phyloP scores from a whole-genome alignment of 2,888 invertebrate species.

The Priocnemis perturbator region DNA sequence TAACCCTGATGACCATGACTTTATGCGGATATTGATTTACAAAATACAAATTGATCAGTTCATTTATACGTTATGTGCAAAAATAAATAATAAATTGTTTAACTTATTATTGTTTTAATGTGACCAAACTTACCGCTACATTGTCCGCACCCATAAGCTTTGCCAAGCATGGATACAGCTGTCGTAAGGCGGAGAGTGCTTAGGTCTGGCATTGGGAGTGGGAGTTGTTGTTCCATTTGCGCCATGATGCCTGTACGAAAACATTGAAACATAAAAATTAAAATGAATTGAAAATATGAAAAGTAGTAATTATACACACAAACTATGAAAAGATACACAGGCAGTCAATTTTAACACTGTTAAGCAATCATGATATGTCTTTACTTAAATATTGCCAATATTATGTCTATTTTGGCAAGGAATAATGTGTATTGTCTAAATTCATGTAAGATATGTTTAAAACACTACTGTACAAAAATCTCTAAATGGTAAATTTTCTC shows the following conservation, averaged over 20 bases:
- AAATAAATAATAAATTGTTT: too few species aligned
- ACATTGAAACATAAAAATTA: slow-evolving; percentile 22
- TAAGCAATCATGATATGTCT: slow-evolving; percentile 3
- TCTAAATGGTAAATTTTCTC: neutral
- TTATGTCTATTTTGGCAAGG: too few species aligned
- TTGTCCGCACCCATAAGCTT: slow-evolving; percentile 77
- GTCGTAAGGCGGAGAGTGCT: slow-evolving; percentile 76
- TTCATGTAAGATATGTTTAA: too few species aligned
- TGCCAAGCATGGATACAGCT: slow-evolving; percentile 78
- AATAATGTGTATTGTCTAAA: too few species aligned
- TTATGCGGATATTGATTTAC: too few species aligned
- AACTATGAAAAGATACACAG: neutral
- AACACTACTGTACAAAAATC: neutral
- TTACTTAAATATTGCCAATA: slow-evolving; percentile 3
- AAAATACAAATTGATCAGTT: too few species aligned
- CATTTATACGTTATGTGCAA: too few species aligned
- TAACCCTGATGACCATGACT: too few species aligned
- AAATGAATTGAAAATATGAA: slow-evolving; percentile 9
- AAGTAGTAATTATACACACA: neutral
- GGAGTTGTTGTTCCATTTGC: slow-evolving; percentile 73
- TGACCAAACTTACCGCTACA: slow-evolving; percentile 71
- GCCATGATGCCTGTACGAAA: slow-evolving; percentile 66
- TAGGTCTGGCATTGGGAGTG: slow-evolving; percentile 77
- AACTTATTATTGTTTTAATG: too few species aligned
- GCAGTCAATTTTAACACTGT: neutral